Percentiles rank a stretch among this genome's conserved stretches.
These are phyloP conservation scores for Platyscapa corneri DNA, from an alignment of 1,140 invertebrate species.

Conservation along the genomic window DNA sequence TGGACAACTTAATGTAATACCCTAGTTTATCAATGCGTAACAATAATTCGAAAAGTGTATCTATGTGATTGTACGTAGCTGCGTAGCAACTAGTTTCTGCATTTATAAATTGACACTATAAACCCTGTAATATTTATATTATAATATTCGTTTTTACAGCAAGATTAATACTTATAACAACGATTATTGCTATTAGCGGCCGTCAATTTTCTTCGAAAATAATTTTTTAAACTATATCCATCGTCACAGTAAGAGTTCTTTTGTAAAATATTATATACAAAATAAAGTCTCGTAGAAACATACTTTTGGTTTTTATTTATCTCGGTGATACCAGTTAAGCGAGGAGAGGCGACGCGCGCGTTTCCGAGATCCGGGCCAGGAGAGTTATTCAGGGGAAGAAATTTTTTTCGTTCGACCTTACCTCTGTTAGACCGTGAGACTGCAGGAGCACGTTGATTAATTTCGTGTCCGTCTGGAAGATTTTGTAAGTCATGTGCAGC, in stretches of 20 bases:
- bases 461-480: constrained; percentile 87
- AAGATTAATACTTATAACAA: not conserved
- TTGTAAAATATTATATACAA: not conserved
- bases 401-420: too few relatives aligned
- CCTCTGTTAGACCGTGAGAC: constrained; percentile 83
- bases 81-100: constrained; percentile 18
- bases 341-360: too few relatives aligned
- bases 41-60: constrained; percentile 1
- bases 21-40: constrained; percentile 27
- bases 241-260: not conserved
- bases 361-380: too few relatives aligned
- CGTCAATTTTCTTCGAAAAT: not conserved
- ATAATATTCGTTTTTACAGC: not conserved
- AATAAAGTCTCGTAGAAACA: constrained; percentile 28
- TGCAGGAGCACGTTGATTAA: constrained; percentile 82
- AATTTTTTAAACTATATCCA: not conserved
- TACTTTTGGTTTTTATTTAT: not conserved
- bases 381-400: too few relatives aligned
- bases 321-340: too few relatives aligned
- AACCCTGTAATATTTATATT: constrained; percentile 24
- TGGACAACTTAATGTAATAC: constrained; percentile 8
- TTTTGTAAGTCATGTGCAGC: constrained; percentile 87
- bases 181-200: not conserved
- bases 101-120: constrained; percentile 19
- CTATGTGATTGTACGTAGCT: constrained; percentile 31